Conservation (phyloP, 2,888 invertebrate genomes). For the Epinotia demarniana region DNA sequence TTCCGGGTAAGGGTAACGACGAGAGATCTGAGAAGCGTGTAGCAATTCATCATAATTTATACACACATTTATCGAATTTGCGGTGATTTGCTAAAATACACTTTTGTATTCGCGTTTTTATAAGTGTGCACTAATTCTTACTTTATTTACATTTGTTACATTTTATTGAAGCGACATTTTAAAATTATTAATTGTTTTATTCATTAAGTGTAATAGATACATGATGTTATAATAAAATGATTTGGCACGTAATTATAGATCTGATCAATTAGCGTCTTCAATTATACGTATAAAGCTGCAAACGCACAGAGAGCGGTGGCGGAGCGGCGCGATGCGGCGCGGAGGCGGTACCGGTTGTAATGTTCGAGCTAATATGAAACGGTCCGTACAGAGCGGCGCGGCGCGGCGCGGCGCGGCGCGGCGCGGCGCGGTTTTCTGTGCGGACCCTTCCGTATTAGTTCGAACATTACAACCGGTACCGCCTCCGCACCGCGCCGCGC, state of each 20-base stretch:
- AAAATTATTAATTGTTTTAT: neutral
- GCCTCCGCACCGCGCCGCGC: no score
- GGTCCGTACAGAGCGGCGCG: no score
- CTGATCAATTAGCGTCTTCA: conserved; percentile 26
- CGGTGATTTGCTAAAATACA: conserved; percentile 22
- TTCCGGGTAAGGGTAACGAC: conserved; percentile 37
- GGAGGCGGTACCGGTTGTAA: no score
- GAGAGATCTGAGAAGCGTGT: conserved; percentile 39
- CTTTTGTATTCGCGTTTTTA: conserved; percentile 9
- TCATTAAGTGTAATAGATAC: neutral
- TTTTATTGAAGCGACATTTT: neutral
- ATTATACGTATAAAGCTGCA: neutral
- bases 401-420: no score
- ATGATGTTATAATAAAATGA: neutral
- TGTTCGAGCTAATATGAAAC: no score
- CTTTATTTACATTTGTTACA: conserved; percentile 1
- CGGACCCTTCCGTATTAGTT: no score
- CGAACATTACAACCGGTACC: no score
- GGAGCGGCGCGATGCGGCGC: no score
- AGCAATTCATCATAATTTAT: conserved; percentile 32
- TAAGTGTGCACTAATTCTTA: conserved; percentile 7
- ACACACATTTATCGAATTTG: conserved; percentile 11
- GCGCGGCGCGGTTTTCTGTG: no score
- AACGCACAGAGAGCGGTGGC: no score
- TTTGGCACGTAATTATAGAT: conserved; percentile 15